Evolutionary conservation across 2,113 vertebrate genomes (phyloP), one percentile per base, ranked within the genome.

Genomic region (Epinephelus lanceolatus): DNA sequence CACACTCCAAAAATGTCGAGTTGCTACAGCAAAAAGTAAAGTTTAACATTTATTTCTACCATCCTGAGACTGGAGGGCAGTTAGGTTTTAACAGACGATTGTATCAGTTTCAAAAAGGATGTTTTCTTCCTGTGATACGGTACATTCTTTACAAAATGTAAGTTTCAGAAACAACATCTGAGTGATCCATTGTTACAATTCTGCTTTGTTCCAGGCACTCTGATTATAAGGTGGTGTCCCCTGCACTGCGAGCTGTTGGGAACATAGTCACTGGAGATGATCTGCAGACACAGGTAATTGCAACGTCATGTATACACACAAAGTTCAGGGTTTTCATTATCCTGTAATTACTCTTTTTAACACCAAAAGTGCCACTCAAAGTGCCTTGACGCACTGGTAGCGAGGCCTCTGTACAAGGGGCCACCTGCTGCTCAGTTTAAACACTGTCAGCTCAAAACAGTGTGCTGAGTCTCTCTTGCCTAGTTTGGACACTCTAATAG

Each of bases 231-330:
- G 98, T 99, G 88, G 97, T 99, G 12, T 99, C 98, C 78, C 98
- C 98, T 87, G 97, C 98, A 62, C 92, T 99, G 76, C 94, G 98
- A 81, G 98, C 98, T 52, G 98, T 99, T 59, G 98, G 98, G 59
- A 99, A 99, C 90, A 99, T 99, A 0, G 98, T 99, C 67, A 99
- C 98, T 73, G 98, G 98, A 78, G 98, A 99, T 91, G 98, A 99
- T 92, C 94, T 98, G 75, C 98, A 99, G 95, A 99, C 98, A 82
- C 98, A 99, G 96, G 98, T 99, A 92, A 73, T 10, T 17, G 53
- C 9, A 61, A 23, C 59, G 3, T 11, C 9, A 47, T 55, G 13
- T 53, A 52, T 57, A 47, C 51, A 77, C 19, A 33, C 23, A 45
- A 45, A 45, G 42, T 9, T 45, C 42, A 45, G 10, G 42, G 42